A percentile compares a stretch with the other conserved stretches of the same genome.
Evolutionary conservation across 2,888 invertebrate genomes (phyloP).

Genomic region (Protodeltote pygarga): DNA sequence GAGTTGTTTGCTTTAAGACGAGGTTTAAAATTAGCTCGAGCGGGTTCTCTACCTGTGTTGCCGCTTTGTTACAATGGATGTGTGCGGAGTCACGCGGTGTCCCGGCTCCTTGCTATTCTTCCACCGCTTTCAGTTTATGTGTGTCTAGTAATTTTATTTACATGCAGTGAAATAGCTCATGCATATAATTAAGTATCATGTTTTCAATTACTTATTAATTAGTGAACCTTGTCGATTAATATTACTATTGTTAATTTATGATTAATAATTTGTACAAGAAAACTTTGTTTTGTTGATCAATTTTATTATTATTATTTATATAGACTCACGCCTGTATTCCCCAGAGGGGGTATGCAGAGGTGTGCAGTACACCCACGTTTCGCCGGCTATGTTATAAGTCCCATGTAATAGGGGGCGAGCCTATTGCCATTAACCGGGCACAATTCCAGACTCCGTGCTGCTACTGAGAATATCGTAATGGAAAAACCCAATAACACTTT

Average conservation of each 20-base stretch:
- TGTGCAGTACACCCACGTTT: too few species aligned
- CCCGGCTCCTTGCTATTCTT: conserved; percentile 68
- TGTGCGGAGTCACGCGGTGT: conserved; percentile 77
- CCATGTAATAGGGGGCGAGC: too few species aligned
- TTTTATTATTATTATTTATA: too few species aligned
- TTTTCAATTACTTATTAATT: background rate
- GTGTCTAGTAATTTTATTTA: conserved; percentile 59
- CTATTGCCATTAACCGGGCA: too few species aligned
- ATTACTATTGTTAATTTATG: background rate
- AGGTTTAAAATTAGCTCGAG: conserved; percentile 68
- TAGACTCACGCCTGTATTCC: too few species aligned
- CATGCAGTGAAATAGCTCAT: conserved; percentile 43
- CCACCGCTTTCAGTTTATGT: conserved; percentile 59
- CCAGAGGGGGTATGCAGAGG: too few species aligned
- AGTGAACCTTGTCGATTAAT: background rate
- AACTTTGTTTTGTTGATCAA: too few species aligned
- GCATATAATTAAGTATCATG: conserved; percentile 15
- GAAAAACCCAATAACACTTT: too few species aligned
- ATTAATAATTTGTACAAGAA: too few species aligned
- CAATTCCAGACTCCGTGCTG: too few species aligned
- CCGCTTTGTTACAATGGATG: conserved; percentile 72
- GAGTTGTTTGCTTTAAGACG: conserved; percentile 66
- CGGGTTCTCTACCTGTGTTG: conserved; percentile 76
- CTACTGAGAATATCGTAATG: too few species aligned
- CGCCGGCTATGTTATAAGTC: too few species aligned